Base-by-base conservation (phyloP, 2,888 invertebrate species). In the Cremastinae sp. region DNA sequence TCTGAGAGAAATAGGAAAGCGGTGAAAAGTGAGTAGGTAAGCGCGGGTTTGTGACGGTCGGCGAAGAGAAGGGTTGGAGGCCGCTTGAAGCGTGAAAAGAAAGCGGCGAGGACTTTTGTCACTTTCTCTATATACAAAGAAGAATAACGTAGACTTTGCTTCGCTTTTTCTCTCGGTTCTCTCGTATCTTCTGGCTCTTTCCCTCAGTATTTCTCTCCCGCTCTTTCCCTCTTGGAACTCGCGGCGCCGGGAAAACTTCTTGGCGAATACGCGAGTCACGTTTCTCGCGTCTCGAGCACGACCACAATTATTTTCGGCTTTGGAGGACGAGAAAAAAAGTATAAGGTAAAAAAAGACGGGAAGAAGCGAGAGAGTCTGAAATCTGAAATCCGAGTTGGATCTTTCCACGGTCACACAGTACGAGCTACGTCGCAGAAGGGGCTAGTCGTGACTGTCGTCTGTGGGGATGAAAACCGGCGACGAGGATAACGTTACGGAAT, bases 281-380 rank as follows among this genome's bases (percentile, higher is more conserved):
- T 85, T 75, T 74, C 74, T 78, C 75, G 72, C 74, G 76, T 79
- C 78, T 61, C 74, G 61, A 65, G 70, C 78, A 78, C 79, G 79
- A 79, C 81, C 82, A 83, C 85, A 85, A 86, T 86, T 85, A 86
- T 86, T 86, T 86, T 84, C 83, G 85, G 85, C 84, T 86, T 74
- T 84, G 80, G 83, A 82, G 47, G 79, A 79, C 78, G 56, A 37
- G n/a, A 35, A 49, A 35, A 39, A 35, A 53, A 28, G 49, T n/a
- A n/a, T n/a, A n/a, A 62, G 65, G 64, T 45, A 51, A 62, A 28
- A 43, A 41, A 59, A 59, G 62, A 20, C 20, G 22, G 22, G 39
- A 58, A 51, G n/a, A 28, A n/a, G 47, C 37, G 66, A 69, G 56
- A 58, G 59, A 55, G 55, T 64, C 64, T 51, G 72, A 72, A 80